phyloP scores from a whole-genome alignment of 2,113 vertebrate genomes.

The Camarhynchus parvulus region DNA sequence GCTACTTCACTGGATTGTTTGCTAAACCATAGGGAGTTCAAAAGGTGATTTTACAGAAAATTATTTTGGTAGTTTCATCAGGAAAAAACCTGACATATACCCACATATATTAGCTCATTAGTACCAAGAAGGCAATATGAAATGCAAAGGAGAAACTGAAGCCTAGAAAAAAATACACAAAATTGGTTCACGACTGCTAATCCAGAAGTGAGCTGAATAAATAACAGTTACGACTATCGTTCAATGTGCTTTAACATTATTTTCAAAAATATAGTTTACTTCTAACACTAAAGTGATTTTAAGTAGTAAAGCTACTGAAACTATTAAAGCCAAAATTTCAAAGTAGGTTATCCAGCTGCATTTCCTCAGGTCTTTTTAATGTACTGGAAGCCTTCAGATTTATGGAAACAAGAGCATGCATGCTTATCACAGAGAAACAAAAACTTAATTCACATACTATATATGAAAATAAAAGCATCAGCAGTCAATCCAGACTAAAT shows the following conservation, averaged over 20 bases:
- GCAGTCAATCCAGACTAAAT: not conserved
- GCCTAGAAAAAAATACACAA: not conserved
- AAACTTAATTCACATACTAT: not conserved
- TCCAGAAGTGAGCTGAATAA: not conserved
- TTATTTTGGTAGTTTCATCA: not conserved
- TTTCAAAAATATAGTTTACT: not conserved
- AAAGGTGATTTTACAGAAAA: not conserved
- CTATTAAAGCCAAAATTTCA: not conserved
- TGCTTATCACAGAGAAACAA: not conserved
- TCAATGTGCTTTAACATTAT: not conserved
- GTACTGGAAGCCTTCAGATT: not conserved
- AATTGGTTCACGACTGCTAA: not conserved
- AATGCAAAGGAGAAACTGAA: not conserved
- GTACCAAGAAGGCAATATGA: not conserved
- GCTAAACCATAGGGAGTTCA: not conserved
- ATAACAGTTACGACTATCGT: not conserved
- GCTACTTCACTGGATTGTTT: not conserved
- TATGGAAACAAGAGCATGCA: not conserved
- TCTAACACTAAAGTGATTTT: not conserved
- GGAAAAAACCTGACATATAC: not conserved
- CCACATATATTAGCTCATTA: not conserved
- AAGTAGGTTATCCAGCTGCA: not conserved
- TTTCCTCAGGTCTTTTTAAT: not conserved
- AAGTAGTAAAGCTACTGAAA: not conserved
- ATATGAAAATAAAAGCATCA: not conserved